phyloP scores from a whole-genome alignment of 2,797 vertebrate genomes.

The Denticeps clupeoides region DNA sequence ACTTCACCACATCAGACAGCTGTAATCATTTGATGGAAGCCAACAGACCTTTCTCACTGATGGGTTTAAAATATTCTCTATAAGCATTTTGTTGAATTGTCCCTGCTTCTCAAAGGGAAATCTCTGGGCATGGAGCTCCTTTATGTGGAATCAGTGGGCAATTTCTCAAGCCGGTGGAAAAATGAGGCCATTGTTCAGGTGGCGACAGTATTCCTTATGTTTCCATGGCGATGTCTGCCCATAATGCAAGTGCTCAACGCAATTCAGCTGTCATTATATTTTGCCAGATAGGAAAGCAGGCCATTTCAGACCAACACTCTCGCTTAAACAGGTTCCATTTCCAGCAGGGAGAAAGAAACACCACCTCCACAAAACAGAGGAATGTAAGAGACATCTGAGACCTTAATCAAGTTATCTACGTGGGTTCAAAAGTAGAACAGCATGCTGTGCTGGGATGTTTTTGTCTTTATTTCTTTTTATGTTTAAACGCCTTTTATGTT shows the following conservation, averaged over 20 bases:
- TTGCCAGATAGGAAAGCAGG: background rate
- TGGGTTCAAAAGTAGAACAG: too few species aligned
- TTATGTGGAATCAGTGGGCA: conserved; percentile 1
- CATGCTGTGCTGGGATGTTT: too few species aligned
- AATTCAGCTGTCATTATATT: conserved; percentile 2
- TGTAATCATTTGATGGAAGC: too few species aligned
- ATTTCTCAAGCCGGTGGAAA: background rate
- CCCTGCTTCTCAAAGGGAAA: conserved; percentile 1
- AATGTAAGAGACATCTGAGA: background rate
- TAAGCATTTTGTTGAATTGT: background rate
- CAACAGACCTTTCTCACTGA: too few species aligned
- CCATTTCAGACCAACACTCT: background rate
- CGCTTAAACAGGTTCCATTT: conserved; percentile 4
- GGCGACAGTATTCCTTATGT: background rate
- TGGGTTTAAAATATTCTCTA: too few species aligned
- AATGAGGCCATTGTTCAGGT: conserved; percentile 2
- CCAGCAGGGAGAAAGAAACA: conserved; percentile 1
- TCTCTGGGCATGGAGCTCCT: background rate
- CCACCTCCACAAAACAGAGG: background rate
- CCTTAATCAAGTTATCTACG: background rate
- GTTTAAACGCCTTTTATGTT: too few species aligned
- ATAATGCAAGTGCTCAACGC: conserved; percentile 3
- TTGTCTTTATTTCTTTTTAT: too few species aligned
- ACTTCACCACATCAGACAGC: too few species aligned
- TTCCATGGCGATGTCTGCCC: conserved; percentile 2